These are phyloP conservation scores for Brachymystax lenok DNA, from an alignment of 2,797 vertebrate species.

Conservation along the genomic window DNA sequence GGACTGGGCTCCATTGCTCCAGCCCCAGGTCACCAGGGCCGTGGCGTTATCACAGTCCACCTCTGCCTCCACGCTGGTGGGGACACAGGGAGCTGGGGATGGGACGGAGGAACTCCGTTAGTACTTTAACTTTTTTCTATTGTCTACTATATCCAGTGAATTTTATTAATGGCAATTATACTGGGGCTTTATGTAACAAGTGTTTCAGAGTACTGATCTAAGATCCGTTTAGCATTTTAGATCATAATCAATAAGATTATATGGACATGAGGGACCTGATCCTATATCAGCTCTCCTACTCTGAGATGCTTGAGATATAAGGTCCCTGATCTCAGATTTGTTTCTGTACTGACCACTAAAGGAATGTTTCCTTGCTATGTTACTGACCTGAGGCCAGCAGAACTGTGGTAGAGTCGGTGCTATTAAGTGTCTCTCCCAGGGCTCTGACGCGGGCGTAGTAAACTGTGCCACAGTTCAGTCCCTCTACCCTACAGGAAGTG, in stretches of 20 bases:
- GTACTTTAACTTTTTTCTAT: too few species aligned
- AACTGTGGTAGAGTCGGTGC: conserved; percentile 52
- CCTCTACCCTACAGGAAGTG: conserved; percentile 63
- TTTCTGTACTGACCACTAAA: conserved; percentile 12
- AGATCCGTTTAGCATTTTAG: too few species aligned
- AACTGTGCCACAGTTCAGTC: conserved; percentile 69
- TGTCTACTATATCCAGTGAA: too few species aligned
- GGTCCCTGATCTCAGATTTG: neutral
- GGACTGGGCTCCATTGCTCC: conserved; percentile 47
- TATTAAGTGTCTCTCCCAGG: conserved; percentile 62
- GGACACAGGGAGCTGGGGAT: conserved; percentile 71
- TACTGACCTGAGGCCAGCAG: conserved; percentile 70
- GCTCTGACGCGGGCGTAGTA: conserved; percentile 66
- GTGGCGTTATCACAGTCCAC: conserved; percentile 65
- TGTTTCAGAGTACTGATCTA: neutral
- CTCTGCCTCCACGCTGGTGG: conserved; percentile 29
- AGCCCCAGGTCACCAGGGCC: conserved; percentile 64
- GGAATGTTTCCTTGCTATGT: neutral
- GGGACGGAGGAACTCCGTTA: neutral
- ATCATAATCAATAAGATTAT: too few species aligned
- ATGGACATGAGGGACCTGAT: neutral
- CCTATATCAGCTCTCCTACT: too few species aligned
- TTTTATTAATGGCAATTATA: too few species aligned
- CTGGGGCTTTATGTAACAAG: too few species aligned
- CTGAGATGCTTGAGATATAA: too few species aligned